These are phyloP conservation scores for Drosophila austrosaltans DNA, from an alignment of 2,888 invertebrate genomes.

Conservation along the genomic window DNA sequence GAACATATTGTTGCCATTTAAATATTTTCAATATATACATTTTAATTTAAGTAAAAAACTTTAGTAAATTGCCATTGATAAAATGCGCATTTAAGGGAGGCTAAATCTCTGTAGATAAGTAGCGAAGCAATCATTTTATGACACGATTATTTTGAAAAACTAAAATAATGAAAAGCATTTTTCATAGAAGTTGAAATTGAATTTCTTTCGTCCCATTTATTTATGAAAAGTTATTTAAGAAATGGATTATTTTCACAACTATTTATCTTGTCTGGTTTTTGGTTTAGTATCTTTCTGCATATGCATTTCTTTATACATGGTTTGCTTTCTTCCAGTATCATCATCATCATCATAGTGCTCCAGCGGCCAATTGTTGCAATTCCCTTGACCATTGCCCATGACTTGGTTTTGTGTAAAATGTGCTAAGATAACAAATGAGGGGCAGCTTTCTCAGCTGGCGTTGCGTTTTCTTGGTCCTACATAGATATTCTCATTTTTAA, in stretches of 20 bases:
- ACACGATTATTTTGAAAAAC: too few species aligned
- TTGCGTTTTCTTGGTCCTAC: conserved; percentile 33
- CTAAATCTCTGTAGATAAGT: too few species aligned
- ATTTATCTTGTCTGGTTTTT: conserved; percentile 8
- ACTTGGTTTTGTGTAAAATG: conserved; percentile 20
- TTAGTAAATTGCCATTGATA: too few species aligned
- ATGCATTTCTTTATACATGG: background rate
- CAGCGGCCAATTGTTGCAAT: conserved; percentile 38
- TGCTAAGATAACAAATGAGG: conserved; percentile 68
- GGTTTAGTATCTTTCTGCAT: background rate
- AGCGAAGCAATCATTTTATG: too few species aligned
- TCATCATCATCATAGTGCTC: conserved; percentile 22
- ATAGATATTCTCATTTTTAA: conserved; percentile 73
- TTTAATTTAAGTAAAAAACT: too few species aligned
- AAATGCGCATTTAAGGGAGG: too few species aligned
- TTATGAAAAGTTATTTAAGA: background rate
- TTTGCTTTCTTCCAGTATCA: background rate
- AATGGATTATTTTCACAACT: background rate
- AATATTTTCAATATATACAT: too few species aligned
- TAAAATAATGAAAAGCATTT: background rate
- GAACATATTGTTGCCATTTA: too few species aligned
- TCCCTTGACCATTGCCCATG: conserved; percentile 47
- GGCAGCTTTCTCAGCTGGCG: conserved; percentile 31
- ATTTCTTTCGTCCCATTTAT: conserved; percentile 6
- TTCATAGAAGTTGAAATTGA: background rate